Percentiles rank a stretch among this genome's conserved stretches.
Conservation (phyloP, 2,113 vertebrate species). For the Nipponia nippon region DNA sequence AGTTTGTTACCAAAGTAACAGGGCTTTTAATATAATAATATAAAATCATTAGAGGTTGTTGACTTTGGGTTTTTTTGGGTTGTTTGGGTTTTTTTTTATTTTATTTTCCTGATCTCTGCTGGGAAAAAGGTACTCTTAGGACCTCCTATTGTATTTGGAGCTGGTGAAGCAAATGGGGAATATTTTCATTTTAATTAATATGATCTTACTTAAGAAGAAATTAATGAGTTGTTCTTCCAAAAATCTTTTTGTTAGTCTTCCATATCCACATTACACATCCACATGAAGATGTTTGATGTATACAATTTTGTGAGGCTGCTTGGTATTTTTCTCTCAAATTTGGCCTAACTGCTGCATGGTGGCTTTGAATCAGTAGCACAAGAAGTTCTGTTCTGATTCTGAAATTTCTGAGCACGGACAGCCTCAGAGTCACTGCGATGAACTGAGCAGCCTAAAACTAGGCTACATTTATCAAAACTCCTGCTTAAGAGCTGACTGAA, state of each 20-base stretch:
- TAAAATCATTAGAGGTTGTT: neutral
- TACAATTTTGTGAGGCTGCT: neutral
- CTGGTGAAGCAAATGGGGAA: neutral
- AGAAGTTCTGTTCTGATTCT: neutral
- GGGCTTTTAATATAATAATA: neutral
- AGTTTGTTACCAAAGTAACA: neutral
- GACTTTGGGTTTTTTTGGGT: neutral
- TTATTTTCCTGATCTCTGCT: neutral
- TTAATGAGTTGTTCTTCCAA: neutral
- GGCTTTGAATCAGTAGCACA: neutral
- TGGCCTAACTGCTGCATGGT: neutral
- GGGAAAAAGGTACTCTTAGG: neutral
- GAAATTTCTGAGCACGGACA: neutral
- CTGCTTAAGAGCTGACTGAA: neutral
- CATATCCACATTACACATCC: neutral
- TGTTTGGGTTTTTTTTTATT: neutral
- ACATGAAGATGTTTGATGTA: neutral
- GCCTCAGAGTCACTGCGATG: neutral
- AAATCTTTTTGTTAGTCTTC: neutral
- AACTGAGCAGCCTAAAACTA: neutral
- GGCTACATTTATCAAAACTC: neutral
- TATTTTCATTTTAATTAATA: slow-evolving; percentile 16
- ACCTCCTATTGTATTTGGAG: neutral
- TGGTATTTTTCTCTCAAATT: neutral
- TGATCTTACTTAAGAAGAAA: neutral